Evolutionary conservation across 2,797 vertebrate genomes (phyloP), one percentile per base, ranked within the genome.

Genomic region (Masticophis lateralis): DNA sequence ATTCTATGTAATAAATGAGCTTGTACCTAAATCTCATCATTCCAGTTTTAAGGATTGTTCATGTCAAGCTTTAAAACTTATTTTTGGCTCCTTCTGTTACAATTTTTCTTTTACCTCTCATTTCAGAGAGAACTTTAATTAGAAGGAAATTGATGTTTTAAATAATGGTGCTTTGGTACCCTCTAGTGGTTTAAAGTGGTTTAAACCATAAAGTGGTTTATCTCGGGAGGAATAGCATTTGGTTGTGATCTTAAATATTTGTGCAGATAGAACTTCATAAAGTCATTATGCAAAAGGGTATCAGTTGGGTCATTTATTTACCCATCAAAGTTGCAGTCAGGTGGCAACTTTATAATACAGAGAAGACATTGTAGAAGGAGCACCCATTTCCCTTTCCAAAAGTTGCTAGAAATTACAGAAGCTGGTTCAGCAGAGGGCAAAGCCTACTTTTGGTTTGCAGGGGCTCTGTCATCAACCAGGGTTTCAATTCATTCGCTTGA

Each of bases 141-240:
- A 66, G 28, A 93, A 28, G 0, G 51, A 93, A n/a, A 14, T 27
- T 55, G 20, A 3, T 0, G 66, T 90, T 96, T 88, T 93, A 11
- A 96, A 92, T 92, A 92, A 97, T 91, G 95, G 95, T 94, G 94
- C 93, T 92, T 95, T 97, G 96, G 96, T 96, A 97, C 98, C 98
- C 98, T 97, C 98, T 97, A 90, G 96, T 97, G 98, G 97, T 91
- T 3, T 57, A 63, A 96, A 55, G 83, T 74, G 9, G 25, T 51
- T 51, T 51, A 51, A 51, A 51, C 47, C 47, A 51, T 51, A 51
- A 51, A 51, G 47, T 51, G 47, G 57, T 89, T 37, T 1, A 16
- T 47, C 10, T 83, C 8, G 28, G 55, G 47, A 56, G 55, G 43
- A 51, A 61, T 3, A 61, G 10, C 88, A 66, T 16, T 28, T 9